Percentiles rank a stretch among this genome's conserved stretches.
These are phyloP conservation scores for Nasonia vitripennis DNA, from an alignment of 1,140 invertebrate genomes.

Conservation along the genomic window DNA sequence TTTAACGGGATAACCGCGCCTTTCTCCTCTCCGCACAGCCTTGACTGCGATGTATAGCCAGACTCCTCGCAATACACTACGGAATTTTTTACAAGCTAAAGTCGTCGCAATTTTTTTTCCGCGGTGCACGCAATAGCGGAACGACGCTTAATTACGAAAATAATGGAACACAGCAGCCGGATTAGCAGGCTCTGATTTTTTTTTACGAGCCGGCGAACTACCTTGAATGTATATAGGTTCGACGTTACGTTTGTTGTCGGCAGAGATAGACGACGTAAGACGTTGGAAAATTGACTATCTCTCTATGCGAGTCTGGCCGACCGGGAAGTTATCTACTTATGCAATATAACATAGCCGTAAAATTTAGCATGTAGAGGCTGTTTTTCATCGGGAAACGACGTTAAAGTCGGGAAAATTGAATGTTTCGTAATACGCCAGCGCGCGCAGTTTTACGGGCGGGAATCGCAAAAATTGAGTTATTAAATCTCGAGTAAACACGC, in stretches of 20 bases:
- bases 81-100: too few relatives aligned
- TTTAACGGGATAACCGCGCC: background rate
- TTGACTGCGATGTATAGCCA: background rate
- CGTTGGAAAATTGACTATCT: background rate
- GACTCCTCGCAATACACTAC: background rate
- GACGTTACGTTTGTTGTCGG: background rate
- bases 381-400: background rate
- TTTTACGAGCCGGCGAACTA: background rate
- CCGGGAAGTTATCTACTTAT: constrained; percentile 10
- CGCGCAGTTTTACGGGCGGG: too few relatives aligned
- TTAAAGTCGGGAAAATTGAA: background rate
- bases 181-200: background rate
- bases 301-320: background rate
- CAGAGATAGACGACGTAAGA: background rate
- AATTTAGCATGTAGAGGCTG: background rate
- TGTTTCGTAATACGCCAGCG: too few relatives aligned
- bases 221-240: background rate
- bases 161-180: background rate
- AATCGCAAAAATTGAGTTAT: too few relatives aligned
- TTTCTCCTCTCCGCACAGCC: constrained; percentile 3
- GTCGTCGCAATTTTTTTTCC: background rate
- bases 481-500: too few relatives aligned
- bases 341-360: background rate
- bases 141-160: background rate
- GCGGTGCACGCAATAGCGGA: background rate